Evolutionary conservation across 1,140 invertebrate genomes (phyloP).

Genomic region (Octopus sinensis): DNA sequence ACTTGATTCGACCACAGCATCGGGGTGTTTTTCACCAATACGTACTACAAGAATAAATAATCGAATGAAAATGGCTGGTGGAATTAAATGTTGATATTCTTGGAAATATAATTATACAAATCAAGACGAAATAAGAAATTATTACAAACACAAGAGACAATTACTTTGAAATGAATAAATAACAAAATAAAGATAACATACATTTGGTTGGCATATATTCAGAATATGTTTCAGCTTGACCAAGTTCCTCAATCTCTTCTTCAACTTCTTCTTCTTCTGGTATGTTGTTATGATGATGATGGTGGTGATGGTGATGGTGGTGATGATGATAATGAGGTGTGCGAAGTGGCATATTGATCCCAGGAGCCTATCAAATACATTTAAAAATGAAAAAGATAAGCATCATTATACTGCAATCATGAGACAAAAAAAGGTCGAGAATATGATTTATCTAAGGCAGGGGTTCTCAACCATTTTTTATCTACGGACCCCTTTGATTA

Average conservation of each 20-base stretch:
- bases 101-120: too few species aligned
- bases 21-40: constrained; percentile 92
- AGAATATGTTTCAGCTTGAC: constrained; percentile 94
- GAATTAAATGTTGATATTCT: too few species aligned
- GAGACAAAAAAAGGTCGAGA: too few species aligned
- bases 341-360: not conserved
- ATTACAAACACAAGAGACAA: too few species aligned
- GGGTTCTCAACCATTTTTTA: too few species aligned
- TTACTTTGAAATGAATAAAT: too few species aligned
- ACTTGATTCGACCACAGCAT: constrained; percentile 98
- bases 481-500: too few species aligned
- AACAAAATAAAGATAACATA: constrained; percentile 56
- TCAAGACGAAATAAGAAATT: too few species aligned
- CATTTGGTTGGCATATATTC: constrained; percentile 96
- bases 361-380: not conserved
- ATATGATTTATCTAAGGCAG: too few species aligned
- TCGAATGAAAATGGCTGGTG: too few species aligned
- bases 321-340: not conserved
- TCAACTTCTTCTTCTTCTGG: constrained; percentile 70
- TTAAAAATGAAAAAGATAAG: too few species aligned
- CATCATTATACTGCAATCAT: too few species aligned
- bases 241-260: constrained; percentile 91
- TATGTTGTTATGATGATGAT: constrained; percentile 6
- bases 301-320: not conserved
- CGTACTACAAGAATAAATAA: constrained; percentile 67